Conservation (phyloP, 2,888 invertebrate genomes). For the Biston stratarius region DNA sequence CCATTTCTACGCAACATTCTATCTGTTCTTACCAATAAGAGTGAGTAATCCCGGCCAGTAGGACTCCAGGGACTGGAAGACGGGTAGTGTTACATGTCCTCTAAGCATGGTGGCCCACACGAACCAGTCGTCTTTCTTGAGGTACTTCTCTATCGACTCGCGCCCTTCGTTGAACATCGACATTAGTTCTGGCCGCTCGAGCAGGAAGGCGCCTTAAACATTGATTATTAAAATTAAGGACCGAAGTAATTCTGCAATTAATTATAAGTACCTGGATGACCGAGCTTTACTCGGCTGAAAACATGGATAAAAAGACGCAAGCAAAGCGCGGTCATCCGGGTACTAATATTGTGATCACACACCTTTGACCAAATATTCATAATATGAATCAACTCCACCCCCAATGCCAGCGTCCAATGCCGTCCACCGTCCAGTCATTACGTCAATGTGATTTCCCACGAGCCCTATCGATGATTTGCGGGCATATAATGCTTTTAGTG, state of each 20-base stretch:
- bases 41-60: conserved; percentile 99
- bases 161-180: conserved; percentile 95
- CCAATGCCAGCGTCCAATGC: conserved; percentile 99
- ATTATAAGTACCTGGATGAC: too few relatives aligned
- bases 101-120: conserved; percentile 99
- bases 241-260: too few relatives aligned
- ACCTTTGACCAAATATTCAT: conserved; percentile 99
- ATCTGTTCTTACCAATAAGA: conserved; percentile 87
- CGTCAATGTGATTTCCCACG: conserved; percentile 98
- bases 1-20: too few relatives aligned
- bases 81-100: conserved; percentile 97
- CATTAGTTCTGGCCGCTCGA: conserved; percentile 96
- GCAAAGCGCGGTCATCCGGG: too few relatives aligned
- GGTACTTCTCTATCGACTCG: conserved; percentile 92
- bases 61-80: conserved; percentile 99
- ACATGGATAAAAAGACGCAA: too few relatives aligned
- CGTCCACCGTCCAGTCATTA: conserved; percentile 97
- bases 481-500: conserved; percentile 95
- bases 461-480: conserved; percentile 94
- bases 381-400: conserved; percentile 98
- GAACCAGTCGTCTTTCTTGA: conserved; percentile 99
- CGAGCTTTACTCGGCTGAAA: too few relatives aligned
- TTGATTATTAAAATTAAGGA: not conserved
- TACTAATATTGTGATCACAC: conserved; percentile 8
- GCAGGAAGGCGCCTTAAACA: conserved; percentile 90